A percentile compares a stretch with the other conserved stretches of the same genome.
These are phyloP conservation scores for Epirrhoe alternata DNA, from an alignment of 2,888 invertebrate species.

Conservation along the genomic window DNA sequence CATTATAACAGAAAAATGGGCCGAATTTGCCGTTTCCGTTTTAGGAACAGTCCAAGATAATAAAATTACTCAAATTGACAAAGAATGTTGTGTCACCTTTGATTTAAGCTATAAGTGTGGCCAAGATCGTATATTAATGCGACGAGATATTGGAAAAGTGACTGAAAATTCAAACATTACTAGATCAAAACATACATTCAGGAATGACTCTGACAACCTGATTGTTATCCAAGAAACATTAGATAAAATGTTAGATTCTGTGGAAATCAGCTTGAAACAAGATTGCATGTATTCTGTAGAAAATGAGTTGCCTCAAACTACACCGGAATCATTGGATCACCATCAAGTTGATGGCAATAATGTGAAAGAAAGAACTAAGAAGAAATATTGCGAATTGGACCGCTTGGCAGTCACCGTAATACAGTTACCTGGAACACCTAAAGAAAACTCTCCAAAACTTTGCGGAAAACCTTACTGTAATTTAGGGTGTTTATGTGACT, in stretches of 20 bases:
- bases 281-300: constrained; percentile 72
- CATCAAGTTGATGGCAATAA: constrained; percentile 43
- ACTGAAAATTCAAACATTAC: constrained; percentile 5
- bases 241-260: constrained; percentile 83
- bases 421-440: constrained; percentile 66
- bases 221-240: constrained; percentile 74
- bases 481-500: constrained; percentile 88
- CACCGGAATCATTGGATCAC: constrained; percentile 40
- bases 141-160: constrained; percentile 49
- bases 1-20: constrained; percentile 76
- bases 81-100: constrained; percentile 76
- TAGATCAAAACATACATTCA: neutral
- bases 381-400: constrained; percentile 80
- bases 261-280: constrained; percentile 86
- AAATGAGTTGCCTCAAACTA: constrained; percentile 63
- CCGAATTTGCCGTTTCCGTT: constrained; percentile 84
- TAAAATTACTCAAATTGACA: constrained; percentile 50
- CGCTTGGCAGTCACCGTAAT: constrained; percentile 88
- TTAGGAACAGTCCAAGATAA: constrained; percentile 63
- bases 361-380: constrained; percentile 68
- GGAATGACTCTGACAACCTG: constrained; percentile 22
- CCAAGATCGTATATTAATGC: constrained; percentile 84
- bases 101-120: constrained; percentile 84
- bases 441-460: constrained; percentile 36
- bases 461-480: constrained; percentile 85